phyloP scores from a whole-genome alignment of 2,888 invertebrate species.

The Isotomurus palustris region DNA sequence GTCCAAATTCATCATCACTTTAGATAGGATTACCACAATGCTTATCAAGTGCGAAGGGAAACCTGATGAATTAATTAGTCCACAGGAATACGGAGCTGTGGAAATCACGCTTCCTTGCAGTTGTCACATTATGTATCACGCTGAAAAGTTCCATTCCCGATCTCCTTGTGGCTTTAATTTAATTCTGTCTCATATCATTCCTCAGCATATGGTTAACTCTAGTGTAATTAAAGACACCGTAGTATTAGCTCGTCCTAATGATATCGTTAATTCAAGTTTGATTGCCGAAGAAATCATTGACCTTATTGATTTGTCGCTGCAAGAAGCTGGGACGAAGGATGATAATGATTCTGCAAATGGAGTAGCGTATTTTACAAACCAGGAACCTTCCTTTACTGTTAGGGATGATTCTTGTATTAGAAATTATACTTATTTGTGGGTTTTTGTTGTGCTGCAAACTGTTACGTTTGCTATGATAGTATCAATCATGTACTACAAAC shows the following conservation, averaged over 20 bases:
- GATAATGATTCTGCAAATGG: not conserved
- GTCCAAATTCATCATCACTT: conserved; percentile 30
- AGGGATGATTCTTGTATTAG: not conserved
- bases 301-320: not conserved
- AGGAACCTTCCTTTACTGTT: not conserved
- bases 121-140: conserved; percentile 34
- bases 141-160: conserved; percentile 25
- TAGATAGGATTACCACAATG: conserved; percentile 30
- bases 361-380: not conserved
- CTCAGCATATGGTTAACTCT: conserved; percentile 33
- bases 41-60: conserved; percentile 39
- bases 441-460: conserved; percentile 6
- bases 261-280: not conserved
- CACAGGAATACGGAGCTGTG: conserved; percentile 34
- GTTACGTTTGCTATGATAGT: conserved; percentile 1
- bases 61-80: conserved; percentile 33
- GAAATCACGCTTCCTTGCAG: conserved; percentile 36
- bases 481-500: conserved; percentile 15
- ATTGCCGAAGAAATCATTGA: not conserved
- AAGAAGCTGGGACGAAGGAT: not conserved
- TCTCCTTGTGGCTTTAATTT: conserved; percentile 29
- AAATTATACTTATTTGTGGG: conserved; percentile 8
- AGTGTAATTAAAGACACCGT: conserved; percentile 1
- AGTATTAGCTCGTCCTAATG: not conserved
- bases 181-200: conserved; percentile 32